A percentile compares a stretch with the other conserved stretches of the same genome.
Evolutionary conservation across 2,797 vertebrate species (phyloP).

Genomic region (Trachurus trachurus): DNA sequence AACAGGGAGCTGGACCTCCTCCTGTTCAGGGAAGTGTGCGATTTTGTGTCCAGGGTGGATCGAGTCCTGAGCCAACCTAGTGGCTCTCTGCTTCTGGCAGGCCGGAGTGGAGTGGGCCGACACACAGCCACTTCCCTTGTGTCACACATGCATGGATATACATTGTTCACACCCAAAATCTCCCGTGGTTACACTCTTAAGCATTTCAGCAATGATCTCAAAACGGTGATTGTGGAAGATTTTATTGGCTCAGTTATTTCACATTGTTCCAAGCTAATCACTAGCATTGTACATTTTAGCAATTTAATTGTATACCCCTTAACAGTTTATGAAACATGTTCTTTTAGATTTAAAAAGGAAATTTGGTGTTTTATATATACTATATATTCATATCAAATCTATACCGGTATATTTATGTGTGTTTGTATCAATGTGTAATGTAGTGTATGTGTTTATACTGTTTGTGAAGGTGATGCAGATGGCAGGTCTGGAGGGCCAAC

Average conservation of each 20-base stretch:
- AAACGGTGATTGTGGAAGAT: conserved; percentile 85
- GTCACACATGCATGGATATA: conserved; percentile 94
- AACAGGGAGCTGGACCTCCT: conserved; percentile 93
- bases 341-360: conserved; percentile 17
- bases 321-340: background rate
- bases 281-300: conserved; percentile 4
- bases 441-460: conserved; percentile 2
- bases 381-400: background rate
- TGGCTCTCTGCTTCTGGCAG: conserved; percentile 94
- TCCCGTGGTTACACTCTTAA: conserved; percentile 93
- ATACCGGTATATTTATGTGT: background rate
- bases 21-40: conserved; percentile 95
- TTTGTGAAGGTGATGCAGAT: conserved; percentile 92
- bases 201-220: conserved; percentile 96
- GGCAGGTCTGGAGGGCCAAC: conserved; percentile 93
- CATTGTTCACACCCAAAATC: conserved; percentile 92
- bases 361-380: background rate
- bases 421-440: background rate
- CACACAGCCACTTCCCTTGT: conserved; percentile 92
- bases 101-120: conserved; percentile 94
- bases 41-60: conserved; percentile 92
- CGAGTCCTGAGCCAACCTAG: conserved; percentile 94
- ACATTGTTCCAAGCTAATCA: background rate
- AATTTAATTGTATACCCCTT: conserved; percentile 1
- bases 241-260: conserved; percentile 9